phyloP scores from a whole-genome alignment of 2,888 invertebrate species.

The Achlya flavicornis region DNA sequence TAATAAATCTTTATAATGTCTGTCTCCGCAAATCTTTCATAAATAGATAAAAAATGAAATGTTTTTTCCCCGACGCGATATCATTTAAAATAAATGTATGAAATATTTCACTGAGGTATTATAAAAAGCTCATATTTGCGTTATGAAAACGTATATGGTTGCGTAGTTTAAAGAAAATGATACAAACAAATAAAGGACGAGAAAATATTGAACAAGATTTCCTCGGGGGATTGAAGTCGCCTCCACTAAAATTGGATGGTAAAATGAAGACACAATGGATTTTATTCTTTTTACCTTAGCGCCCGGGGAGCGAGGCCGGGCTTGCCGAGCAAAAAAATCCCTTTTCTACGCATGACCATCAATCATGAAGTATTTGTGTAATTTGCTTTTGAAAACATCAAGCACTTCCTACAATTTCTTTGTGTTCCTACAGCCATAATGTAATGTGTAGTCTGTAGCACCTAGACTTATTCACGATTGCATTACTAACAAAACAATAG shows the following conservation, averaged over 20 bases:
- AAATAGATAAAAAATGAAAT: background rate
- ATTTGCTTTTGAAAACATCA: slow-evolving; percentile 41
- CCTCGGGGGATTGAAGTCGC: slow-evolving; percentile 67
- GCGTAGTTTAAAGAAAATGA: slow-evolving; percentile 47
- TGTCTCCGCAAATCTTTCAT: slow-evolving; percentile 1
- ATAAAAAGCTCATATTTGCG: slow-evolving; percentile 26
- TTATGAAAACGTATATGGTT: slow-evolving; percentile 36
- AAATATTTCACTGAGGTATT: slow-evolving; percentile 15
- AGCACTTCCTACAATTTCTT: slow-evolving; percentile 11
- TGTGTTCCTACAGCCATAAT: background rate
- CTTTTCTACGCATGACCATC: slow-evolving; percentile 49
- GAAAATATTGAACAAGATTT: slow-evolving; percentile 70
- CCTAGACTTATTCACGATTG: too few relatives aligned
- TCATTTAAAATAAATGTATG: background rate
- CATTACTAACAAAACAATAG: too few relatives aligned
- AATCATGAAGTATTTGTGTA: slow-evolving; percentile 53
- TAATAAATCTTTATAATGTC: background rate
- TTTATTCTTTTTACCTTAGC: slow-evolving; percentile 57
- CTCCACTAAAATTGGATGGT: slow-evolving; percentile 68
- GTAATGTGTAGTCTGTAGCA: background rate
- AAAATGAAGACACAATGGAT: slow-evolving; percentile 65
- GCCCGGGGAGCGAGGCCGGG: slow-evolving; percentile 22
- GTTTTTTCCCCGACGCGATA: background rate
- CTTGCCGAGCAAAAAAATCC: slow-evolving; percentile 20
- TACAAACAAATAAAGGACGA: slow-evolving; percentile 58